Evolutionary conservation across 2,888 invertebrate species (phyloP).

Genomic region (Euphydryas editha): DNA sequence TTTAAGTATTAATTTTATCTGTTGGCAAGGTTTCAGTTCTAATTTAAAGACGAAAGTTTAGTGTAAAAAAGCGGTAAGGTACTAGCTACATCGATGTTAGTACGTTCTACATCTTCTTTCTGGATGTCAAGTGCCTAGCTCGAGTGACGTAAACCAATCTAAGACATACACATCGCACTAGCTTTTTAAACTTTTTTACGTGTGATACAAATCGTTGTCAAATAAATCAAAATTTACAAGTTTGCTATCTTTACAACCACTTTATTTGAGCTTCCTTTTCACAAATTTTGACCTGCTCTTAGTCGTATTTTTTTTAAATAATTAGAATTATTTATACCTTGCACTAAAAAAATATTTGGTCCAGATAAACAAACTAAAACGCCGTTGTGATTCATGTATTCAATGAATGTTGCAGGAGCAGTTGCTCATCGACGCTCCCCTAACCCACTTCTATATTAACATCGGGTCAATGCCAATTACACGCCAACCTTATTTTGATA

Average conservation of each 20-base stretch:
- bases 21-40: constrained; percentile 22
- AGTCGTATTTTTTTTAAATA: no score
- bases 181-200: neutral
- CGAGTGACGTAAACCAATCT: constrained; percentile 12
- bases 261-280: no score
- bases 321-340: no score
- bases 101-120: neutral
- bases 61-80: neutral
- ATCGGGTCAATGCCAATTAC: constrained; percentile 56
- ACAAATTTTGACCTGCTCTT: no score
- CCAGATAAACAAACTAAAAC: neutral
- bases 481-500: constrained; percentile 28
- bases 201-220: neutral
- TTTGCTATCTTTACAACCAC: no score
- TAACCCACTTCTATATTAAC: constrained; percentile 55
- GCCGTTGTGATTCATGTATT: neutral
- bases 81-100: neutral
- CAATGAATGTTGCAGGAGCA: constrained; percentile 17
- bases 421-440: constrained; percentile 42
- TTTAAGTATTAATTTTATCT: constrained; percentile 18
- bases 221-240: no score
- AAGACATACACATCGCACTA: neutral
- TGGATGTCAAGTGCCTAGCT: neutral
- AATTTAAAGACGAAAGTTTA: constrained; percentile 5
- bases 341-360: neutral